Evolutionary conservation across 1,140 invertebrate genomes (phyloP).

Genomic region (Archegozetes longisetosus): DNA sequence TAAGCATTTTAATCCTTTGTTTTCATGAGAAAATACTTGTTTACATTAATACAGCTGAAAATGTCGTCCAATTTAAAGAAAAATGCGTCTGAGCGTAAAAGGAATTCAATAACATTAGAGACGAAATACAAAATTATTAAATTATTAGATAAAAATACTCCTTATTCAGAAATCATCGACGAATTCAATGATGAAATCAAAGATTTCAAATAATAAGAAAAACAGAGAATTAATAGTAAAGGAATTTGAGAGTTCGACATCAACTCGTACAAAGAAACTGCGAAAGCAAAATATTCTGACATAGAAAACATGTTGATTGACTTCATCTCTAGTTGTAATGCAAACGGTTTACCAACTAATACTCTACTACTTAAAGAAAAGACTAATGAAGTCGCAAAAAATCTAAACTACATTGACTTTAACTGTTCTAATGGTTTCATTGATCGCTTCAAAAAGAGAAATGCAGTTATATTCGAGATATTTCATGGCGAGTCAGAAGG

Average conservation of each 20-base stretch:
- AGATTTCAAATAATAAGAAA: not conserved
- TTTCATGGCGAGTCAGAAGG: not conserved
- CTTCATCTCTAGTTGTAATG: not conserved
- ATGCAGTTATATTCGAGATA: not conserved
- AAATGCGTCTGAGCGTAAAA: not conserved
- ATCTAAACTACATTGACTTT: not conserved
- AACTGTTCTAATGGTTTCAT: not conserved
- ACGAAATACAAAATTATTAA: not conserved
- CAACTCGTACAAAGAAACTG: not conserved
- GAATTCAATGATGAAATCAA: not conserved
- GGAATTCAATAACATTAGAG: too few relatives aligned
- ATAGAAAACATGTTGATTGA: not conserved
- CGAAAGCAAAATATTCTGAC: not conserved
- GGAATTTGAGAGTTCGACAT: not conserved
- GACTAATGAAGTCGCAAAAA: not conserved
- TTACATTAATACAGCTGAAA: not conserved
- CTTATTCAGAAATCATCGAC: not conserved
- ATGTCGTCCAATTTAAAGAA: not conserved
- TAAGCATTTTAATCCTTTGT: not conserved
- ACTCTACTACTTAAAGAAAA: not conserved
- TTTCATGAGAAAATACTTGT: not conserved
- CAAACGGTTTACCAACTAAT: not conserved
- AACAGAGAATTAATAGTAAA: not conserved
- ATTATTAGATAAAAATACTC: not conserved
- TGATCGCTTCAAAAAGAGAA: not conserved